These are phyloP conservation scores for Muscidifurax raptorellus DNA, from an alignment of 1,140 invertebrate genomes.

Conservation along the genomic window DNA sequence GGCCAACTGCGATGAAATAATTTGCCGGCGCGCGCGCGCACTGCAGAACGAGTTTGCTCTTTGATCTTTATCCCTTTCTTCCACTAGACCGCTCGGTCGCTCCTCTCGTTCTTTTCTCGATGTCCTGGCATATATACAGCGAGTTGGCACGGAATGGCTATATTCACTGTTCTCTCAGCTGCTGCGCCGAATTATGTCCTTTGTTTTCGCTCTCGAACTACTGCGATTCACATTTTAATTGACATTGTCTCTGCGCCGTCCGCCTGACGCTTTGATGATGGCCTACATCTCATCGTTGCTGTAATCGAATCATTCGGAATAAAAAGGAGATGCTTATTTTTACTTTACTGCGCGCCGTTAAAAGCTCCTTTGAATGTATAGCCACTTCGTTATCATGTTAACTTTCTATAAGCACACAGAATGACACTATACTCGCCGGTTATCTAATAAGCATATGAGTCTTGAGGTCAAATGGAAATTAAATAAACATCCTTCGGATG, in stretches of 20 bases:
- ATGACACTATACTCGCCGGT: too few species aligned
- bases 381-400: background rate
- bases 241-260: background rate
- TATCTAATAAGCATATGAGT: too few species aligned
- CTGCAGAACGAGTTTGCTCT: slow-evolving; percentile 5
- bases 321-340: background rate
- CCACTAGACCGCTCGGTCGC: background rate
- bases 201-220: background rate
- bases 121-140: slow-evolving; percentile 18
- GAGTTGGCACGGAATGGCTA: slow-evolving; percentile 5
- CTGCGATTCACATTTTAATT: slow-evolving; percentile 16
- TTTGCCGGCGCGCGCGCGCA: background rate
- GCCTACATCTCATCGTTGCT: background rate
- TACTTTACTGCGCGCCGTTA: background rate
- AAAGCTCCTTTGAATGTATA: too few species aligned
- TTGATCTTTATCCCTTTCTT: slow-evolving; percentile 45
- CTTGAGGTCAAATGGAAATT: too few species aligned
- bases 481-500: too few species aligned
- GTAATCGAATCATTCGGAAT: slow-evolving; percentile 9
- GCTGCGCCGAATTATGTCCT: slow-evolving; percentile 9
- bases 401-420: background rate
- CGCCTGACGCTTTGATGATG: background rate
- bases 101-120: background rate
- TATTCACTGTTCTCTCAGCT: background rate
- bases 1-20: slow-evolving; percentile 28